phyloP scores from a whole-genome alignment of 2,888 invertebrate genomes.

The Atethmia centrago region DNA sequence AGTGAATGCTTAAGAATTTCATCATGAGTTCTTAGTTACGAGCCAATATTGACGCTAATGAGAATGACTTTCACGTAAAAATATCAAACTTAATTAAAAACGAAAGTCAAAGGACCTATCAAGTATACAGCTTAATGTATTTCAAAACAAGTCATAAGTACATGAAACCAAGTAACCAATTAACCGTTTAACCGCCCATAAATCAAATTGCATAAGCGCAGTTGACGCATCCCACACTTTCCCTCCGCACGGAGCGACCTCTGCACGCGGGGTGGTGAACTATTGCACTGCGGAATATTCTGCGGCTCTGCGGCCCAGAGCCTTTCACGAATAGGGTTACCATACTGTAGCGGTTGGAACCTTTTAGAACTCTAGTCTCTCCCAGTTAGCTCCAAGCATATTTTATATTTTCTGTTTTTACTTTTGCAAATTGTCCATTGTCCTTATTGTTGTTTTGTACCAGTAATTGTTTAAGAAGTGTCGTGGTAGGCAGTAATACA shows the following conservation, averaged over 20 bases:
- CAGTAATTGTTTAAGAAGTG: no score
- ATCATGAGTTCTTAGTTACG: slow-evolving; percentile 15
- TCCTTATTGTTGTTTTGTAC: no score
- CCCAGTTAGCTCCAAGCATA: no score
- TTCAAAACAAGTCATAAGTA: slow-evolving; percentile 27
- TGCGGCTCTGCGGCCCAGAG: slow-evolving; percentile 33
- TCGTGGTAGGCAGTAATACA: no score
- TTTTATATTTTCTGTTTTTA: no score
- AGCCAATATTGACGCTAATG: slow-evolving; percentile 4
- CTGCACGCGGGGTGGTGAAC: slow-evolving; percentile 64
- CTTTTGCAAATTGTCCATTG: no score
- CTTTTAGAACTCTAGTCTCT: no score
- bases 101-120: neutral
- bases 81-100: neutral
- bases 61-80: slow-evolving; percentile 8
- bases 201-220: slow-evolving; percentile 59
- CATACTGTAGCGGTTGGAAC: no score
- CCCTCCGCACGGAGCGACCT: slow-evolving; percentile 66
- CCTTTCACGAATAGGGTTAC: slow-evolving; percentile 37
- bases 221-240: slow-evolving; percentile 61
- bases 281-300: slow-evolving; percentile 56
- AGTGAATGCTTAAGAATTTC: slow-evolving; percentile 15
- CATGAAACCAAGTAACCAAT: slow-evolving; percentile 35
- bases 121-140: neutral
- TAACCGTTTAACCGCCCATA: slow-evolving; percentile 37